phyloP scores from a whole-genome alignment of 2,888 invertebrate species.

The Bombylius major region DNA sequence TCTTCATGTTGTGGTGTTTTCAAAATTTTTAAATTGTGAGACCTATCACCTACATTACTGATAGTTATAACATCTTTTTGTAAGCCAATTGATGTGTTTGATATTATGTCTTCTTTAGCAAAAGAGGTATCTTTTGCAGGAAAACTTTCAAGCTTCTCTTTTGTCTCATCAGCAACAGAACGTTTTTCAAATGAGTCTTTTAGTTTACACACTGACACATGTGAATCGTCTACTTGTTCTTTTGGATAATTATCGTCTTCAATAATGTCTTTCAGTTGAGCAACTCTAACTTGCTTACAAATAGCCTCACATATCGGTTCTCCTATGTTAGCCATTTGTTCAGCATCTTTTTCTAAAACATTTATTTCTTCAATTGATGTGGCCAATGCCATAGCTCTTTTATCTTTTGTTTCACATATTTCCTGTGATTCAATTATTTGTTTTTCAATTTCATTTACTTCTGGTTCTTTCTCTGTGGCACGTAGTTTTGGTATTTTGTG shows the following conservation, averaged over 20 bases:
- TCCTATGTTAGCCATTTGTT: slow-evolving; percentile 6
- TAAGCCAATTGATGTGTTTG: too few species aligned
- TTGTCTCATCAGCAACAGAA: background rate
- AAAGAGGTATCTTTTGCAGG: slow-evolving; percentile 14
- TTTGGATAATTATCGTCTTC: slow-evolving; percentile 15
- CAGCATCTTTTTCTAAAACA: background rate
- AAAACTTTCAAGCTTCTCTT: slow-evolving; percentile 1
- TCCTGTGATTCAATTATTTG: slow-evolving; percentile 9
- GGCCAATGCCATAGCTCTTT: slow-evolving; percentile 1
- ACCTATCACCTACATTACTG: background rate
- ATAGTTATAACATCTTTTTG: too few species aligned
- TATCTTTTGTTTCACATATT: slow-evolving; percentile 2
- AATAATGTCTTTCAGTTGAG: slow-evolving; percentile 9
- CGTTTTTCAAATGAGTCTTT: background rate
- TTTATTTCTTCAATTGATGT: background rate
- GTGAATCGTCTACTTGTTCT: too few species aligned
- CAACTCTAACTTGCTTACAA: slow-evolving; percentile 11
- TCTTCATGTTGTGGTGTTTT: too few species aligned
- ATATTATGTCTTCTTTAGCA: slow-evolving; percentile 11
- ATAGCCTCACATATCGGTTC: slow-evolving; percentile 16
- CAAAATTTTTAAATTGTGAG: too few species aligned
- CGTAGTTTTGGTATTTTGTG: background rate
- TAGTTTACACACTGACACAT: background rate
- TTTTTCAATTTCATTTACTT: slow-evolving; percentile 8
- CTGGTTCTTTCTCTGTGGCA: background rate